phyloP scores from a whole-genome alignment of 2,888 invertebrate species.

The Hirtodrosophila alboralis region DNA sequence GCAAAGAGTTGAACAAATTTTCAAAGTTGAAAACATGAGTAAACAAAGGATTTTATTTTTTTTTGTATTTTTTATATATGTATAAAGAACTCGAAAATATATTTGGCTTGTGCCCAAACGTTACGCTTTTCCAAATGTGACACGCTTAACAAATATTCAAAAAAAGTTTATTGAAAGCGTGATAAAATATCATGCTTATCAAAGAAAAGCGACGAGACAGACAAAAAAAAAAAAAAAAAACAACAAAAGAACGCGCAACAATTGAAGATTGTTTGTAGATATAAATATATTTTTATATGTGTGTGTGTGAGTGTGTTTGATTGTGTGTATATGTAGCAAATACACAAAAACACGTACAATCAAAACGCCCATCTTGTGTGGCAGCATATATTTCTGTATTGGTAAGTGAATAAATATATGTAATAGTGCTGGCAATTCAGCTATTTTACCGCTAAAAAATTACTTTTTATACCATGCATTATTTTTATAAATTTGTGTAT shows the following conservation, averaged over 20 bases:
- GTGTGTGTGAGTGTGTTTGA: conserved; percentile 10
- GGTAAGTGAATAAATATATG: conserved; percentile 3
- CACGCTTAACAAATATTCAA: conserved; percentile 63
- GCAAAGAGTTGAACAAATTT: conserved; percentile 83
- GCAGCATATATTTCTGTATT: conserved; percentile 2
- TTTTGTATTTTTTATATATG: neutral
- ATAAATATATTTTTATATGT: conserved; percentile 4
- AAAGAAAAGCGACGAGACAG: conserved; percentile 47
- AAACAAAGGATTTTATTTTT: conserved; percentile 5
- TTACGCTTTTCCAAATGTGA: conserved; percentile 22
- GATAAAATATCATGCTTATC: conserved; percentile 80
- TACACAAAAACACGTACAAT: conserved; percentile 59
- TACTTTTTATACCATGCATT: no score
- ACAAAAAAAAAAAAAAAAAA: conserved; percentile 26
- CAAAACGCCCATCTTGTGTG: conserved; percentile 44
- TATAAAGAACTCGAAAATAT: neutral
- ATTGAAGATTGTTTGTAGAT: conserved; percentile 48
- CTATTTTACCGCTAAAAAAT: neutral
- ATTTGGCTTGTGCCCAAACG: conserved; percentile 11
- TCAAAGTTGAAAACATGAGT: conserved; percentile 2
- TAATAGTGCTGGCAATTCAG: neutral
- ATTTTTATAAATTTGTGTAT: no score
- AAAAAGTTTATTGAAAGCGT: conserved; percentile 81
- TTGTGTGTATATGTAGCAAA: conserved; percentile 17
- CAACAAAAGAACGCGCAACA: conserved; percentile 62